Evolutionary conservation across 2,888 invertebrate genomes (phyloP), one percentile per base, ranked within the genome.

Genomic region (Troides oblongomaculatus): DNA sequence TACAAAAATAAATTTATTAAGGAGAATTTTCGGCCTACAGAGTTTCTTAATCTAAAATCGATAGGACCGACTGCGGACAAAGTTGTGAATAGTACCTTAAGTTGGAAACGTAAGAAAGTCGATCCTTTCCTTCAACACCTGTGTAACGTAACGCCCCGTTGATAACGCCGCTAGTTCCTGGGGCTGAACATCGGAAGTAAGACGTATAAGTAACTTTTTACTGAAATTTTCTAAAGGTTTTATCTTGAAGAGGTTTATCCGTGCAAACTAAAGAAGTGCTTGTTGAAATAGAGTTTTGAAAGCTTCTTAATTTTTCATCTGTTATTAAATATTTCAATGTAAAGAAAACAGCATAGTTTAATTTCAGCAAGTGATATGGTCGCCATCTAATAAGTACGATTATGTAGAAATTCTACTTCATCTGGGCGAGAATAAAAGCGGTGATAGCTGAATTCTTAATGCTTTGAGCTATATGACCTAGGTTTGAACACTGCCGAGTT

Each of bases 1-100:
- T 62, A 43, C 36, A 66, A 66, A 71, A 66, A 69, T 74, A 85
- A 89, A 89, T 89, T 89, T 90, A 89, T 89, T 88, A 86, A 84
- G 79, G 79, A 85, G 87, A 89, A 88, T 90, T 91, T 89, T 90
- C 87, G 85, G 85, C 87, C 83, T 86, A 83, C 86, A 77, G 85
- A 89, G 87, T 91, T 89, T 82, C 90, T 87, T 92, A 92, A 92
- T 92, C 92, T 92, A 85, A 91, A 92, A 92, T 92, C 92, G 90
- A 92, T 92, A 83, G 84, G 78, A 88, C 87, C 86, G 87, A 84
- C 85, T 88, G 81, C 79, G 84, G 86, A 85, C 84, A 86, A 90
- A 91, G 84, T 92, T 89, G 84, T 81, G 87, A 90, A 88, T 89
- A 86, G 87, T 88, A 87, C 87, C 86, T 84, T 86, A 85, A 88